Base-by-base conservation (phyloP, 2,888 invertebrate genomes). In the Dioctria rufipes region DNA sequence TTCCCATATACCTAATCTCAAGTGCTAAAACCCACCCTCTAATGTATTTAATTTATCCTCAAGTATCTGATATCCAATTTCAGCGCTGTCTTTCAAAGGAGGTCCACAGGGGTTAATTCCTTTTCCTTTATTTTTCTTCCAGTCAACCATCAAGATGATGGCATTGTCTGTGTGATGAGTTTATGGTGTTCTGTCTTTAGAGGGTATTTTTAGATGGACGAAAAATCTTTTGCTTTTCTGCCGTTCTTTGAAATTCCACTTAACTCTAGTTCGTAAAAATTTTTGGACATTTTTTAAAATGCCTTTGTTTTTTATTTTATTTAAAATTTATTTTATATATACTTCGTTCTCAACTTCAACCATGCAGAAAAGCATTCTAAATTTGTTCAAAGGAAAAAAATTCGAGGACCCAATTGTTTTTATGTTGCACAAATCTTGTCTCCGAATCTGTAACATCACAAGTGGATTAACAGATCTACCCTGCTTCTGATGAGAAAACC, bases 1-100 rank as follows among this genome's bases (percentile, higher is more conserved):
- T 25, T 25, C 25, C 25, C 25, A 25, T 25, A 25, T 25, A 25
- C 25, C 25, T 25, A 25, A 0, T 25, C 25, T 25, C 25, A 25
- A 25, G 2, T 25, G 25, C 5, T 46, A 46, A 8, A 46, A 46
- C 1, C 46, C 46, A 46, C 46, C 46, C 43, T 43, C 43, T 46
- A 3, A 25, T 25, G n/a, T 66, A 42, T 67, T 43, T 46, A 46
- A 5, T 46, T 25, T 46, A 43, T 43, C 46, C 25, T 3, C 13
- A 43, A 40, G 65, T 67, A 67, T 43, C 67, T 42, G 46, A 51
- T 71, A 71, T 71, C 54, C 51, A 71, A 71, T 71, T 71, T 49
- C 71, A 71, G 71, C 8, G 37, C 25, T n/a, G 54, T 71, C 46
- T 37, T 39, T 71, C 51, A 71, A 40, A 51, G 13, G 51, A 37